Conservation (phyloP, 2,888 invertebrate genomes). For the Carpatolechia fugitivella region DNA sequence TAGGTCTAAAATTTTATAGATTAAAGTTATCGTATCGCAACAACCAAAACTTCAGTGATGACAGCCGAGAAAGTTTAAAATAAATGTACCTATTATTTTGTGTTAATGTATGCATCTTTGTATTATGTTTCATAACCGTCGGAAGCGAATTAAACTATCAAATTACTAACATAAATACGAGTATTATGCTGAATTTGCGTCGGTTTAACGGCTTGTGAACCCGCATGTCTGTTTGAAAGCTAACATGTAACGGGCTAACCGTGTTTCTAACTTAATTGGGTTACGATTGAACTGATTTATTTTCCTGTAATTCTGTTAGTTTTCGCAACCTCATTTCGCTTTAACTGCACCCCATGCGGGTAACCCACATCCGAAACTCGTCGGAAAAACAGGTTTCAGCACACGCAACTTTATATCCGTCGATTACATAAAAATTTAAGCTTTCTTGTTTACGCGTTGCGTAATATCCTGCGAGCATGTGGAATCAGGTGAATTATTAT, state of each 20-base stretch:
- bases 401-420: conserved; percentile 12
- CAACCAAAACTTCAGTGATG: no score
- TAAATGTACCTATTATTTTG: neutral
- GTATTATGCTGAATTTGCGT: conserved; percentile 15
- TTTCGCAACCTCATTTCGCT: conserved; percentile 47
- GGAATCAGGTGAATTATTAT: conserved; percentile 11
- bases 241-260: conserved; percentile 51
- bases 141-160: conserved; percentile 9
- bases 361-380: conserved; percentile 22
- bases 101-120: neutral
- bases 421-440: conserved; percentile 20
- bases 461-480: conserved; percentile 2
- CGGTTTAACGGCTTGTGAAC: conserved; percentile 18
- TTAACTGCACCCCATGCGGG: conserved; percentile 21
- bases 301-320: conserved; percentile 49
- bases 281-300: conserved; percentile 33
- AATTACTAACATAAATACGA: conserved; percentile 7
- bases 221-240: conserved; percentile 24
- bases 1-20: no score
- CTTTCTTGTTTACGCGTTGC: conserved; percentile 17
- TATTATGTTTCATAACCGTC: conserved; percentile 12
- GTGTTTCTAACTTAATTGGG: conserved; percentile 56
- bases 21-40: no score
- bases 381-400: conserved; percentile 14
- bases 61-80: neutral